Percentiles rank a stretch among this genome's conserved stretches.
phyloP scores from a whole-genome alignment of 2,797 vertebrate genomes.

The Protosalanx chinensis region DNA sequence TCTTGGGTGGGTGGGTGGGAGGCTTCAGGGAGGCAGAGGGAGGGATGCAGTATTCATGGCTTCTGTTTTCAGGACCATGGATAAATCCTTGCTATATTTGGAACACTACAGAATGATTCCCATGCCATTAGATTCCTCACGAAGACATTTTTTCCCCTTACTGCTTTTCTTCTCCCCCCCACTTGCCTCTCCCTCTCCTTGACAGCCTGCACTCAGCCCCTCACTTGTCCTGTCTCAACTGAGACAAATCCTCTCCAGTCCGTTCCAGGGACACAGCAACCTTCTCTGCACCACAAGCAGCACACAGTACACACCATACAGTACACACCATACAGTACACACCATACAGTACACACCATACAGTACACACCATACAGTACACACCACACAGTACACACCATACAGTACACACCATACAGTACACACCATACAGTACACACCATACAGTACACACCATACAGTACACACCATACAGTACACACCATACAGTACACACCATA shows the following conservation, averaged over 20 bases:
- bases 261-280: background rate
- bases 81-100: conserved; percentile 67
- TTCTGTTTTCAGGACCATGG: conserved; percentile 60
- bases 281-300: background rate
- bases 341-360: too few relatives aligned
- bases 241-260: background rate
- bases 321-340: too few relatives aligned
- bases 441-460: too few relatives aligned
- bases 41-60: conserved; percentile 69
- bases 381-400: too few relatives aligned
- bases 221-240: background rate
- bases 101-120: conserved; percentile 57
- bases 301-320: conserved; percentile 20
- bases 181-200: background rate
- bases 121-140: conserved; percentile 47
- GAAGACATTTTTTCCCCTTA: conserved; percentile 38
- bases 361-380: too few relatives aligned
- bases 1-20: conserved; percentile 62
- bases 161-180: background rate
- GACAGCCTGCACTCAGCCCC: background rate
- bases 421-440: too few relatives aligned
- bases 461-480: too few relatives aligned
- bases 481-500: too few relatives aligned
- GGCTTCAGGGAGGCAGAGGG: conserved; percentile 38
- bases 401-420: too few relatives aligned